A percentile compares a stretch with the other conserved stretches of the same genome.
Conservation (phyloP, 2,113 vertebrate species). For the Arvicanthis niloticus region DNA sequence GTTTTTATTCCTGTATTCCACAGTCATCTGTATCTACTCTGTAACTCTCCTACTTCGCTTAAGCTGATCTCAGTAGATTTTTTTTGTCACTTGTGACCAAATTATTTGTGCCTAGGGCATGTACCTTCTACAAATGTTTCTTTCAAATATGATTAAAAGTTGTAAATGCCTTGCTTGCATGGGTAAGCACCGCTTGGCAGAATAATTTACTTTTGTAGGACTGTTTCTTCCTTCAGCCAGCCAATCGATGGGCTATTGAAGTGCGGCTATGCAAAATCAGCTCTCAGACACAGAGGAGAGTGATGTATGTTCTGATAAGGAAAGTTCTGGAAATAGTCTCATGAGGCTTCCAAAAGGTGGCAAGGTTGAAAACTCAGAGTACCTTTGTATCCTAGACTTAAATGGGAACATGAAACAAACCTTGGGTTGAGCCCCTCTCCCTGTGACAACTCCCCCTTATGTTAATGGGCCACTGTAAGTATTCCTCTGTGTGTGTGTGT, state of each 20-base stretch:
- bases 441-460: conserved; percentile 1
- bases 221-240: neutral
- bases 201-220: conserved; percentile 37
- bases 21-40: neutral
- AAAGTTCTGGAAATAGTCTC: conserved; percentile 10
- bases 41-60: neutral
- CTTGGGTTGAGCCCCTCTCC: neutral
- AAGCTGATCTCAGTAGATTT: neutral
- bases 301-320: neutral
- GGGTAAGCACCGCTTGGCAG: conserved; percentile 24
- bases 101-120: conserved; percentile 55
- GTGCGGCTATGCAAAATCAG: conserved; percentile 9
- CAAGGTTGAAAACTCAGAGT: neutral
- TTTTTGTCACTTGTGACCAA: conserved; percentile 29
- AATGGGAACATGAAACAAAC: neutral
- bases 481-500: no score
- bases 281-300: neutral
- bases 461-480: neutral
- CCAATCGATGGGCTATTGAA: conserved; percentile 21
- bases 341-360: neutral
- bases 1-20: neutral
- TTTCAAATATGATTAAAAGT: conserved; percentile 68
- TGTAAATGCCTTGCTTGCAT: conserved; percentile 29
- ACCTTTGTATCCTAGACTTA: neutral
- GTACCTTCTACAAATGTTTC: neutral